Conservation (phyloP, 2,888 invertebrate species). For the Ichneumoninae sp. region DNA sequence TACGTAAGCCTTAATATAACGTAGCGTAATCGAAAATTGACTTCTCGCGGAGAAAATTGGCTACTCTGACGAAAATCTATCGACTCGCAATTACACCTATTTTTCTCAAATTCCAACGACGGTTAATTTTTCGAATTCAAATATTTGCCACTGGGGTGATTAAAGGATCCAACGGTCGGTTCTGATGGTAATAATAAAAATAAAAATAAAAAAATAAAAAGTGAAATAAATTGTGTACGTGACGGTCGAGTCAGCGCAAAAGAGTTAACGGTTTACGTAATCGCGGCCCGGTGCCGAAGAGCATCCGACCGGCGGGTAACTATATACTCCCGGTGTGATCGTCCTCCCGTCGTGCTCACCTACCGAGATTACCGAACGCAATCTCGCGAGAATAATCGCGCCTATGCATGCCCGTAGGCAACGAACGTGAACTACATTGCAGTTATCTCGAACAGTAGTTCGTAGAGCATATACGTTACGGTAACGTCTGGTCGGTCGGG, state of each 20-base stretch:
- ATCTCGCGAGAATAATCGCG: constrained; percentile 62
- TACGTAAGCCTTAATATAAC: background rate
- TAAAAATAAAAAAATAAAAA: background rate
- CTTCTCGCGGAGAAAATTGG: background rate
- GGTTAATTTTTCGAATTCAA: background rate
- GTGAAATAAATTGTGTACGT: constrained; percentile 6
- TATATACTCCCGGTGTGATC: background rate
- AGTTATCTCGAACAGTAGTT: constrained; percentile 34
- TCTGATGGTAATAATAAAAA: background rate
- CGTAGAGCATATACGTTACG: constrained; percentile 55
- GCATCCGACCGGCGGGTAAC: background rate
- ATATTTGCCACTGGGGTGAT: background rate
- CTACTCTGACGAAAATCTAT: background rate
- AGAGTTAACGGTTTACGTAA: constrained; percentile 53
- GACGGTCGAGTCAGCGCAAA: constrained; percentile 23
- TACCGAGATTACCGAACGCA: constrained; percentile 52
- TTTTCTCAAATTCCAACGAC: background rate
- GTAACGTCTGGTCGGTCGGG: constrained; percentile 48
- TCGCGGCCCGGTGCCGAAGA: background rate
- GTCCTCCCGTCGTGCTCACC: background rate
- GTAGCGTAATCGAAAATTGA: constrained; percentile 5
- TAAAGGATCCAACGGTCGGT: background rate
- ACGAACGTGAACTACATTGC: constrained; percentile 40
- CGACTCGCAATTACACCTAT: background rate
- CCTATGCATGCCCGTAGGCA: constrained; percentile 39